A percentile compares a stretch with the other conserved stretches of the same genome.
These are phyloP conservation scores for Muscicapa striata DNA, from an alignment of 2,797 vertebrate genomes.

Conservation along the genomic window DNA sequence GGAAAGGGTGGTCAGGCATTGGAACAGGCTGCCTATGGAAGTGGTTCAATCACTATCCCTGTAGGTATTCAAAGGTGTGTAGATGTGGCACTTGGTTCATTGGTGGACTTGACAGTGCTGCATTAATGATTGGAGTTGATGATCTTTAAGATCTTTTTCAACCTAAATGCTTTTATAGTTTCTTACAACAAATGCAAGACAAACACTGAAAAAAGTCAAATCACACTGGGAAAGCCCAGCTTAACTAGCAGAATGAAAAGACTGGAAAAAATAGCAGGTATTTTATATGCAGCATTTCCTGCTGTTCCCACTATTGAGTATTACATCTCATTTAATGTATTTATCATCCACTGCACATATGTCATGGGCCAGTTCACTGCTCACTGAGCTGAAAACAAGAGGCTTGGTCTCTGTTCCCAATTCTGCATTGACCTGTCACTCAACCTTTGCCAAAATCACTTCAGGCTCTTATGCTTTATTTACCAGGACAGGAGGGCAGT, in stretches of 20 bases:
- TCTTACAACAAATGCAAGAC: background rate
- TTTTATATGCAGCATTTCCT: background rate
- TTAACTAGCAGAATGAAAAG: background rate
- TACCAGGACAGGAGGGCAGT: background rate
- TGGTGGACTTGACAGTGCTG: background rate
- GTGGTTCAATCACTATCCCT: background rate
- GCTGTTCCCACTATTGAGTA: background rate
- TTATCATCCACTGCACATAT: background rate
- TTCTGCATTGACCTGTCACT: constrained; percentile 27
- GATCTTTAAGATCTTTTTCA: background rate
- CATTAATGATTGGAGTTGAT: background rate
- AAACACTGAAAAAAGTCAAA: background rate
- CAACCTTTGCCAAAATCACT: constrained; percentile 26
- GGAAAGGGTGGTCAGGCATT: background rate
- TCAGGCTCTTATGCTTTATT: constrained; percentile 27
- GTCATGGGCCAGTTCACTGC: background rate
- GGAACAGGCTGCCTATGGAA: background rate
- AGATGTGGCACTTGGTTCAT: background rate
- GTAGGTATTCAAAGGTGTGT: background rate
- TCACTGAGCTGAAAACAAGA: constrained; percentile 13
- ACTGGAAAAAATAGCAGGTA: background rate
- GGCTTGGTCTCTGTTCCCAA: background rate
- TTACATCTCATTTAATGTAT: background rate
- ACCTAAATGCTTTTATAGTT: background rate
- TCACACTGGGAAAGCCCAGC: background rate